Evolutionary conservation across 1,140 invertebrate species (phyloP), one percentile per base, ranked within the genome.

Genomic region (Halictus rubicundus): DNA sequence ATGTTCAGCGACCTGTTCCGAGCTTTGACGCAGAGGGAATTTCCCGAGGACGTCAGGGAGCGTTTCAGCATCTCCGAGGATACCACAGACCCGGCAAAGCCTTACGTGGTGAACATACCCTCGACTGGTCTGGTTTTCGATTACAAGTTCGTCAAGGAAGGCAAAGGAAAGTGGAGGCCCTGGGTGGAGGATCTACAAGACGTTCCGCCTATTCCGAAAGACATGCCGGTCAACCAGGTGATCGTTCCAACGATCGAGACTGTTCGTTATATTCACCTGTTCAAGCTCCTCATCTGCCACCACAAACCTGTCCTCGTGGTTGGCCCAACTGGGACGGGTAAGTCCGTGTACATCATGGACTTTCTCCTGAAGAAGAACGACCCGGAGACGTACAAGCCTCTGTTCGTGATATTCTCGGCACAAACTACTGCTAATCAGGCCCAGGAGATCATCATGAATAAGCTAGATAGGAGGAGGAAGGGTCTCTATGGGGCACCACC

Each of bases 391-490:
- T 99, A 96, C 88, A 97, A 97, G 89, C 97, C 98, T 0, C 90
- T 98, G 1, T 96, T 98, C 80, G 96, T 99, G 82, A 98, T 97
- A 84, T 99, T 99, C 92, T 99, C 98, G 0, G 98, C 98, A 0
- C 97, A 99, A 94, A 99, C 98, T 0, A 97, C 96, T 27, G 97
- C 98, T n/a, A 98, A 98, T 94, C 97, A 98, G 92, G 98, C 97
- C 0, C 98, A 99, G 93, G 97, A 98, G 89, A 98, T 98, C 63
- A 98, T 99, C 69, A 99, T 99, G 97, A 96, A 96, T 39, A 99
- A 99, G 93, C 93, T 99, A 84, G 98, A 98, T 89, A 98, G 98
- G 91, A 94, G 98, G 77, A 95, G 96, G 80, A 99, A 99, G 94
- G 98, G 95, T 25, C 37, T 87, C 0, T 84, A 79, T 16, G 83